Base-by-base conservation (phyloP, 2,888 invertebrate species). In the Ellobium chinense region DNA sequence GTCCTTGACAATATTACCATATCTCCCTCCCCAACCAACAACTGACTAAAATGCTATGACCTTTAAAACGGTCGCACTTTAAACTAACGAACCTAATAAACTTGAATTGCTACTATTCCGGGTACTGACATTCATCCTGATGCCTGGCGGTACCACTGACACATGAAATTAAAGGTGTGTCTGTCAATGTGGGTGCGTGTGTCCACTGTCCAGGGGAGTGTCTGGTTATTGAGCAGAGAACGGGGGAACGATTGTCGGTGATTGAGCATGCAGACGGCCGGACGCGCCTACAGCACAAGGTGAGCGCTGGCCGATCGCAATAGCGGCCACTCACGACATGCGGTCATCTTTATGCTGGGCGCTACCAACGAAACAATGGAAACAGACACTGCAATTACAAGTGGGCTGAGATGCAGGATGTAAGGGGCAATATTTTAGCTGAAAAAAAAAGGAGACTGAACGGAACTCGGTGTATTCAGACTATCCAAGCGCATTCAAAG, bases 151-250 rank as follows among this genome's bases (percentile, higher is more conserved):
- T n/a, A n/a, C n/a, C n/a, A n/a, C n/a, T n/a, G n/a, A n/a, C n/a
- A n/a, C n/a, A n/a, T n/a, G n/a, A n/a, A n/a, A n/a, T n/a, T n/a
- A n/a, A n/a, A n/a, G n/a, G n/a, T n/a, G n/a, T n/a, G n/a, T n/a
- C n/a, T n/a, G n/a, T n/a, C n/a, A n/a, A n/a, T n/a, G n/a, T n/a
- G n/a, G n/a, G n/a, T n/a, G n/a, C n/a, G n/a, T n/a, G n/a, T n/a
- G n/a, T n/a, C n/a, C n/a, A n/a, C n/a, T n/a, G n/a, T n/a, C n/a
- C n/a, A n/a, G n/a, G n/a, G n/a, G n/a, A n/a, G n/a, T n/a, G n/a
- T n/a, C n/a, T n/a, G n/a, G n/a, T n/a, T n/a, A n/a, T n/a, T 54
- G 65, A 34, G 27, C 66, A 87, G 87, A 86, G 34, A 79, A 85
- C 1, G 83, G 84, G 4, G 85, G 87, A 0, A 66, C 29, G 9